Conservation (phyloP, 2,113 vertebrate species). For the Hepsetus odoe region DNA sequence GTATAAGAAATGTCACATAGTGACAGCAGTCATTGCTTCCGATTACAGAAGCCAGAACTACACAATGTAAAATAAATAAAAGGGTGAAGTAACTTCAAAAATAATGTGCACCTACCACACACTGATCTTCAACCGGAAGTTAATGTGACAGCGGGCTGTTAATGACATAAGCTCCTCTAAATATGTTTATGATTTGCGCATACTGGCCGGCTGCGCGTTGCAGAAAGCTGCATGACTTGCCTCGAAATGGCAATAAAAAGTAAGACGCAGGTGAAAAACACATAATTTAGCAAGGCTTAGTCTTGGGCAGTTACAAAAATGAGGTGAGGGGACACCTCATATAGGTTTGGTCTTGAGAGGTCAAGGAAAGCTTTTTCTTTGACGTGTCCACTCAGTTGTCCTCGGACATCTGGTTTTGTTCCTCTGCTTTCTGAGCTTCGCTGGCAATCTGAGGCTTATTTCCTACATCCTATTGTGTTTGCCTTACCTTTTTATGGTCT, state of each 20-base stretch:
- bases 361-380: not conserved
- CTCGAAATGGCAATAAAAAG: not conserved
- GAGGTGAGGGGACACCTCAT: not conserved
- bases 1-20: slow-evolving; percentile 56
- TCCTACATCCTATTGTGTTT: slow-evolving; percentile 1
- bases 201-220: not conserved
- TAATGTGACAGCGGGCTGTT: not conserved
- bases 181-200: not conserved
- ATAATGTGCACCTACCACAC: not conserved
- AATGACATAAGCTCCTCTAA: not conserved
- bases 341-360: not conserved
- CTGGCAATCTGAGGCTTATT: not conserved
- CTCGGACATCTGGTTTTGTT: slow-evolving; percentile 2
- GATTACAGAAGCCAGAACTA: slow-evolving; percentile 50
- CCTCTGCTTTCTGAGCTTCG: not conserved
- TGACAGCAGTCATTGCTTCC: slow-evolving; percentile 53
- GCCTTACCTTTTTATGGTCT: slow-evolving; percentile 13
- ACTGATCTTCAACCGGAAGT: not conserved
- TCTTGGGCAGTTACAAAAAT: slow-evolving; percentile 6
- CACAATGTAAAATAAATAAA: slow-evolving; percentile 48
- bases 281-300: not conserved
- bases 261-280: not conserved
- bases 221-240: not conserved
- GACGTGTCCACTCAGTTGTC: not conserved
- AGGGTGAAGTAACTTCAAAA: not conserved